Conservation (phyloP, 2,888 invertebrate species). For the Fissipunctia ypsillon region DNA sequence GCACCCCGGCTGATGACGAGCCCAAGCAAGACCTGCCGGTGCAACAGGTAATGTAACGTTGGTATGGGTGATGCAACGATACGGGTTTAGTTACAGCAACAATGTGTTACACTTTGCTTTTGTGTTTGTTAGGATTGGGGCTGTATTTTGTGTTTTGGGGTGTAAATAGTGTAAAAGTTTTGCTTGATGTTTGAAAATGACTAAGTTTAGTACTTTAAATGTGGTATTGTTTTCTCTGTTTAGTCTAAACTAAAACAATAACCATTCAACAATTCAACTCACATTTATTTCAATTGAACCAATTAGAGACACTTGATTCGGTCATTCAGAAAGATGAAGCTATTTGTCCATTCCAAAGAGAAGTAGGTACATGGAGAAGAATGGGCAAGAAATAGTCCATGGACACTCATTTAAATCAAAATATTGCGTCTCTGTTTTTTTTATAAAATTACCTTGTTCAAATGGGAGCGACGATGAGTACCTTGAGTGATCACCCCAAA, state of each 20-base stretch:
- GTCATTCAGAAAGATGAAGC: too few species aligned
- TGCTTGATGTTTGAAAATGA: neutral
- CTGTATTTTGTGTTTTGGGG: slow-evolving; percentile 18
- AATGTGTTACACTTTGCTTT: slow-evolving; percentile 3
- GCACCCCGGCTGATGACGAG: slow-evolving; percentile 82
- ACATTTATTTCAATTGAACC: too few species aligned
- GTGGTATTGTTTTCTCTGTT: neutral
- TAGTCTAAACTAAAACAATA: too few species aligned
- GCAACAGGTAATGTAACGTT: slow-evolving; percentile 75
- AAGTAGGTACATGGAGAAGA: too few species aligned
- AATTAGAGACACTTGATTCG: too few species aligned
- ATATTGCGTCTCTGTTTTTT: too few species aligned
- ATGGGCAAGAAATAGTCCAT: too few species aligned
- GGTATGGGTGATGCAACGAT: slow-evolving; percentile 55
- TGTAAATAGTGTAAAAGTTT: neutral
- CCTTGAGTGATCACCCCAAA: neutral
- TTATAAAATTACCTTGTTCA: neutral
- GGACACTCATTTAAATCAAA: too few species aligned
- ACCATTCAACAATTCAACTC: too few species aligned
- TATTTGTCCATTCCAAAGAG: too few species aligned
- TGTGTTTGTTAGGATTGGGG: slow-evolving; percentile 24
- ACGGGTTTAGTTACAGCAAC: slow-evolving; percentile 34
- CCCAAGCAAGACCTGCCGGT: slow-evolving; percentile 74
- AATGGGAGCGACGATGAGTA: neutral
- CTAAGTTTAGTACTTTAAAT: neutral